Evolutionary conservation across 2,797 vertebrate genomes (phyloP).

Genomic region (Channallabes apus): DNA sequence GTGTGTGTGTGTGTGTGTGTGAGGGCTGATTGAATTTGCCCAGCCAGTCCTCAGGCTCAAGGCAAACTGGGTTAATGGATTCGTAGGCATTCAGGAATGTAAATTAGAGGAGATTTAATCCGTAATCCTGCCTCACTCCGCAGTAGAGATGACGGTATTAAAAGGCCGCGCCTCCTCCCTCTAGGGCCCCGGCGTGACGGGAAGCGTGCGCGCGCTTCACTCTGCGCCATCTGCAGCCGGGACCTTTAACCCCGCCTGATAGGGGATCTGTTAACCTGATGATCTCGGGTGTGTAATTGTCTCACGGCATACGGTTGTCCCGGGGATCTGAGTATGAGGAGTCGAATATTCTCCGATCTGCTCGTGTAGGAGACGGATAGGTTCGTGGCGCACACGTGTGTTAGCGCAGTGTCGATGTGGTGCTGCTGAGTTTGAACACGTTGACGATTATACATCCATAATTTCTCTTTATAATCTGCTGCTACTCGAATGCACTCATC

Average conservation of each 20-base stretch:
- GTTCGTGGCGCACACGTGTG: no score
- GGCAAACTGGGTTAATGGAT: slow-evolving; percentile 68
- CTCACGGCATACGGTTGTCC: not conserved
- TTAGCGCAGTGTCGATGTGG: no score
- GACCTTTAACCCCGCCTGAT: slow-evolving; percentile 9
- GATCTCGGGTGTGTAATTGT: not conserved
- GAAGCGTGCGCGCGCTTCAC: not conserved
- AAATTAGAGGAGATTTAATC: slow-evolving; percentile 67
- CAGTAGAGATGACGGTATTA: slow-evolving; percentile 49
- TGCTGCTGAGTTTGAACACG: not conserved
- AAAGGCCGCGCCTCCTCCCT: slow-evolving; percentile 24
- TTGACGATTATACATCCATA: no score
- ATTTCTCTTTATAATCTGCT: no score
- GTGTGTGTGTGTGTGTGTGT: not conserved
- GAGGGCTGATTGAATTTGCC: slow-evolving; percentile 54
- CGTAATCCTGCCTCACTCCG: slow-evolving; percentile 58
- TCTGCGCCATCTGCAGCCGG: not conserved
- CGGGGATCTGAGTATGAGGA: not conserved
- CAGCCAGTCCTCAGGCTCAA: slow-evolving; percentile 45
- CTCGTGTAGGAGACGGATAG: no score
- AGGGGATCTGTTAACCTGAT: slow-evolving; percentile 14
- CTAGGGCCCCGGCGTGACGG: not conserved
- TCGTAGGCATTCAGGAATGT: slow-evolving; percentile 70
- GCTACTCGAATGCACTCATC: no score
- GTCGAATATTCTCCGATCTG: not conserved